These are phyloP conservation scores for Notospermus geniculatus DNA, from an alignment of 1,140 invertebrate genomes.

Conservation along the genomic window DNA sequence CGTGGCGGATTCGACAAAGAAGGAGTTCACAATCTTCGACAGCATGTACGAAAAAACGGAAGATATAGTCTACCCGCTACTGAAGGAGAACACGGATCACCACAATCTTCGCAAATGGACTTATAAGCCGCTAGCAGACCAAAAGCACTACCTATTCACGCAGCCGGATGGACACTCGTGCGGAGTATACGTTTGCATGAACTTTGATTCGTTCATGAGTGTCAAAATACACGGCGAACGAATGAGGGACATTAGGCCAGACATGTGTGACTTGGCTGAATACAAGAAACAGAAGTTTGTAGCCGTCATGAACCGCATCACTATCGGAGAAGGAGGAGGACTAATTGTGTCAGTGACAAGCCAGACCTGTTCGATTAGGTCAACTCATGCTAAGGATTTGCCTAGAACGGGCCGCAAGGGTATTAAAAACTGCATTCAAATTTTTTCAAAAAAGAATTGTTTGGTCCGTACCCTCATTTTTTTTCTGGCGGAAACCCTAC, in stretches of 20 bases:
- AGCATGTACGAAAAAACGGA: not conserved
- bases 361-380: too few relatives aligned
- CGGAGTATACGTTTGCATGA: not conserved
- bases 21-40: not conserved
- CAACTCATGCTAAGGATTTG: too few relatives aligned
- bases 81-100: slow-evolving; percentile 2
- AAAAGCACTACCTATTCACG: not conserved
- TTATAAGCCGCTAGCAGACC: not conserved
- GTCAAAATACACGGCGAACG: not conserved
- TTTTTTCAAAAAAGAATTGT: too few relatives aligned
- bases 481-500: too few relatives aligned
- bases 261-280: not conserved
- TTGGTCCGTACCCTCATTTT: too few relatives aligned
- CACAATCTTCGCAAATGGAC: not conserved
- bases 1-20: not conserved
- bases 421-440: too few relatives aligned
- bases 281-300: slow-evolving; percentile 5
- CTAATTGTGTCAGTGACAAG: too few relatives aligned
- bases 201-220: slow-evolving; percentile 1
- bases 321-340: too few relatives aligned
- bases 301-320: not conserved
- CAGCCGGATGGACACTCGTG: not conserved
- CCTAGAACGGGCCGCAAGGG: too few relatives aligned
- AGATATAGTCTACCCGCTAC: not conserved
- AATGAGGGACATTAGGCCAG: not conserved